Base-by-base conservation (phyloP, 92 coral and sea anemone species). In the Umimayanthus chanpuru region DNA sequence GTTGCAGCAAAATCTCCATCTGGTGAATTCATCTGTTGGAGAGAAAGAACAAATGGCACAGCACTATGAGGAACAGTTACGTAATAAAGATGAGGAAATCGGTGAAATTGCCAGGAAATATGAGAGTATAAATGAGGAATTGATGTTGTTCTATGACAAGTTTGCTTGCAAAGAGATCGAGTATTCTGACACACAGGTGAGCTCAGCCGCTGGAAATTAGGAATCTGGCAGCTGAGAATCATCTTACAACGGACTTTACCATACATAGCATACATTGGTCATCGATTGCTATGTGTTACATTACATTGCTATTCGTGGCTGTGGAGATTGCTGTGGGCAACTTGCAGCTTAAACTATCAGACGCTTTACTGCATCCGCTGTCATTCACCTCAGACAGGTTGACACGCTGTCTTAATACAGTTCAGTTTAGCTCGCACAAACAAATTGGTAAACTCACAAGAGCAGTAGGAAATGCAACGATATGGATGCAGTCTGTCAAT, bases 1-100 rank as follows among this genome's bases (percentile, higher is more conserved):
- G 73, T 92, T 93, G 79, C 98, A 94, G 83, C 98, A 94, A 91
- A 94, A 94, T 88, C 98, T 94, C 9, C 94, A 92, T 74, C 93
- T 94, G 90, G 89, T 94, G 67, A 93, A 92, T 86, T 85, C 91
- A 29, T 85, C 94, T 15, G 72, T 92, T 89, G 92, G 84, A 85
- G 94, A 88, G 61, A 92, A 86, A 89, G 92, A 92, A 50, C 78
- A 80, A 38, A 77, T 89, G 65, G 82, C 77, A 78, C 91, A 72
- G 82, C 84, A 85, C 87, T 91, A 43, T 90, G 89, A 85, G 50
- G 89, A 85, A 80, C 86, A 85, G 93, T 88, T 84, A 73, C 91
- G 74, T 9, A 80, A 49, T 64, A 76, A 89, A 43, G 93, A 91
- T 70, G 93, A 91, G 91, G 93, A 85, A 81, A 88, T 96, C 47